A percentile compares a stretch with the other conserved stretches of the same genome.
Conservation (phyloP, 2,113 vertebrate genomes). For the Dinomys branickii region DNA sequence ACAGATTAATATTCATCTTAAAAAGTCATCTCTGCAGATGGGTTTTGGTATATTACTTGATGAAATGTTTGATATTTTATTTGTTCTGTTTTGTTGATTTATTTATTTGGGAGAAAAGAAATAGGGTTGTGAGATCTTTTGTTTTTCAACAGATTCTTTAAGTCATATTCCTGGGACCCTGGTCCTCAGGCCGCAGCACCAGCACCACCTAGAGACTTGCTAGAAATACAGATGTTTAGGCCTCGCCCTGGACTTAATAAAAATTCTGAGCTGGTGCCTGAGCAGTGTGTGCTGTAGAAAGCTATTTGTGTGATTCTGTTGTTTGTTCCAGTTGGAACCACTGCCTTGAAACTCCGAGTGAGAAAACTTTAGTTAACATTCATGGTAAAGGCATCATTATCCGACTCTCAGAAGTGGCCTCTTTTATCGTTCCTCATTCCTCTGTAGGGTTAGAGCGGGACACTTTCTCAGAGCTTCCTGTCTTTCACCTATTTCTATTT, state of each 20-base stretch:
- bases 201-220: not conserved
- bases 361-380: not conserved
- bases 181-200: not conserved
- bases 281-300: not conserved
- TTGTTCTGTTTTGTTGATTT: not conserved
- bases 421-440: not conserved
- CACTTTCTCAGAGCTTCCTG: not conserved
- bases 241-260: not conserved
- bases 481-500: not conserved
- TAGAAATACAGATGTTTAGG: not conserved
- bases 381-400: not conserved
- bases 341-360: not conserved
- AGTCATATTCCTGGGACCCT: not conserved
- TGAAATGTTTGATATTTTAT: not conserved
- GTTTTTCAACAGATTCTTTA: not conserved
- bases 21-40: slow-evolving; percentile 16
- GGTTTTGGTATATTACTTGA: not conserved
- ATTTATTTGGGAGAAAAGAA: slow-evolving; percentile 9
- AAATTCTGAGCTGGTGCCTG: not conserved
- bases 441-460: not conserved
- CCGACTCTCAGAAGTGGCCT: not conserved
- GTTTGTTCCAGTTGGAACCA: not conserved
- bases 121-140: not conserved
- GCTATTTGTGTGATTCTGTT: not conserved
- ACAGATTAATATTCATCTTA: slow-evolving; percentile 60